Percentiles rank a stretch among this genome's conserved stretches.
phyloP scores from a whole-genome alignment of 2,113 vertebrate genomes.

The Dasyornis broadbenti region DNA sequence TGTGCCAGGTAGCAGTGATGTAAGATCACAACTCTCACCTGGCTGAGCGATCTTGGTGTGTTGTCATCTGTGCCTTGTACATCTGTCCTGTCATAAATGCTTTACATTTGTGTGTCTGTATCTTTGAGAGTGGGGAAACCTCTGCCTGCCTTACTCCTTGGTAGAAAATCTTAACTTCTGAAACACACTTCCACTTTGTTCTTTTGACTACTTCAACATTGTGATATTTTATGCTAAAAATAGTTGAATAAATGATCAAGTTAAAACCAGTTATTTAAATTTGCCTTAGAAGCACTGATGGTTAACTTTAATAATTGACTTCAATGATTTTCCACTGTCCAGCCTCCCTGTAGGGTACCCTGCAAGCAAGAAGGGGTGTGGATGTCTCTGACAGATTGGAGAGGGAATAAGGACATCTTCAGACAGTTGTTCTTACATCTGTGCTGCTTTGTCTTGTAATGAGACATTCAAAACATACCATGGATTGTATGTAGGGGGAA shows the following conservation, averaged over 20 bases:
- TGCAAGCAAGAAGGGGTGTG: neutral
- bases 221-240: neutral
- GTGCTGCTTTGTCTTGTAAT: neutral
- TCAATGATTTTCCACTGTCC: neutral
- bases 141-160: neutral
- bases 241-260: neutral
- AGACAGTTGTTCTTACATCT: neutral
- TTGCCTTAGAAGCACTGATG: neutral
- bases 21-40: neutral
- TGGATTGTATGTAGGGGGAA: neutral
- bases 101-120: accelerated
- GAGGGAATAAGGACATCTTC: neutral
- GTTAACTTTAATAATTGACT: neutral
- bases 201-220: neutral
- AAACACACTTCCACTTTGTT: neutral
- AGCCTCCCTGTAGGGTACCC: neutral
- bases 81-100: accelerated
- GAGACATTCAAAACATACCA: neutral
- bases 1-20: neutral
- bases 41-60: neutral
- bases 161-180: neutral
- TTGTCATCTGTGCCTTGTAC: neutral
- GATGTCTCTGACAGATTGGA: neutral
- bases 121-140: neutral
- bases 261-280: neutral